Evolutionary conservation across 2,888 invertebrate genomes (phyloP).

Genomic region (Mythimna vitellina): DNA sequence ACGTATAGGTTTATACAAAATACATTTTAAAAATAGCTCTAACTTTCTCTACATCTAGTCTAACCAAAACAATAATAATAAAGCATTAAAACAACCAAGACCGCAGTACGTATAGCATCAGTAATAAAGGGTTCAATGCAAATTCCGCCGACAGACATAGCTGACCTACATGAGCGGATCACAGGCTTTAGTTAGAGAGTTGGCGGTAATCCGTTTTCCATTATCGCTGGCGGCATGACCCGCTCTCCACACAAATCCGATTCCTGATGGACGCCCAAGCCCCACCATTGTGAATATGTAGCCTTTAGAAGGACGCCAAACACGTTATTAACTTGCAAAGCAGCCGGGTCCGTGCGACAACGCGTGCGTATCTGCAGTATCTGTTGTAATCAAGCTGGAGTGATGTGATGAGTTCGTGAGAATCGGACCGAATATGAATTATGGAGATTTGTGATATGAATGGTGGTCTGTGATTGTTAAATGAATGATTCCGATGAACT

Average conservation of each 20-base stretch:
- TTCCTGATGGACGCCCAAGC: slow-evolving; percentile 71
- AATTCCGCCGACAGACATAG: slow-evolving; percentile 58
- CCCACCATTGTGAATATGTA: slow-evolving; percentile 67
- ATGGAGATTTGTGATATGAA: slow-evolving; percentile 17
- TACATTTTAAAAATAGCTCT: neutral
- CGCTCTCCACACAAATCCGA: slow-evolving; percentile 71
- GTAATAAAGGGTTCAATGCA: slow-evolving; percentile 58
- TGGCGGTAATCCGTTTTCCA: slow-evolving; percentile 80
- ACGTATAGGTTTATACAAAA: no score
- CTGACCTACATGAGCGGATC: slow-evolving; percentile 63
- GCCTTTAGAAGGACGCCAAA: slow-evolving; percentile 70
- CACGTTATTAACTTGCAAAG: slow-evolving; percentile 78
- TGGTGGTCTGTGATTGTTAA: neutral
- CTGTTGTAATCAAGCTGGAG: slow-evolving; percentile 50
- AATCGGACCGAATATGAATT: slow-evolving; percentile 15
- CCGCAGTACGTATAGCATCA: slow-evolving; percentile 31
- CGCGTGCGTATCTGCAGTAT: slow-evolving; percentile 30
- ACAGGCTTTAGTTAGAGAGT: slow-evolving; percentile 72
- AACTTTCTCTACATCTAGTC: neutral
- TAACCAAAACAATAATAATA: neutral
- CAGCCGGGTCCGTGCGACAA: slow-evolving; percentile 53
- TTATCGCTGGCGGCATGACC: slow-evolving; percentile 74
- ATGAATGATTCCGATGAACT: no score
- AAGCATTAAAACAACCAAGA: slow-evolving; percentile 26
- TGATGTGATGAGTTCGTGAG: slow-evolving; percentile 20